Evolutionary conservation across 1,140 invertebrate species (phyloP).

Genomic region (Hycleus phaleratus): DNA sequence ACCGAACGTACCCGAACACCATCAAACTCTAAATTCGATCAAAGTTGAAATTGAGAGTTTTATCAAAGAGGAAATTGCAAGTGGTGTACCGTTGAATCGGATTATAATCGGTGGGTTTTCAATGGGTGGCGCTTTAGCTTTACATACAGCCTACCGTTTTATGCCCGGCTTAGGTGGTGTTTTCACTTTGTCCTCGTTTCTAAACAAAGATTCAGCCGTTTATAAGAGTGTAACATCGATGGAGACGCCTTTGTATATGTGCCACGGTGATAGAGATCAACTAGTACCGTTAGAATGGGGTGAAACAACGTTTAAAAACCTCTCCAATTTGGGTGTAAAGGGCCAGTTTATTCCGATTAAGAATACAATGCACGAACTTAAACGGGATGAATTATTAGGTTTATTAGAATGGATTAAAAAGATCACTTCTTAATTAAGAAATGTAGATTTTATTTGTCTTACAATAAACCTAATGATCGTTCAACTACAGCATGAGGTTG

Average conservation of each 20-base stretch:
- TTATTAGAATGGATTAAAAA: conserved; percentile 47
- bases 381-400: conserved; percentile 42
- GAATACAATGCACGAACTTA: conserved; percentile 50
- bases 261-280: conserved; percentile 45
- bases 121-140: conserved; percentile 64
- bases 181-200: conserved; percentile 63
- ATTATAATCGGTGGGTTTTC: conserved; percentile 70
- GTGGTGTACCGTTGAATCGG: conserved; percentile 53
- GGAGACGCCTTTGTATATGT: conserved; percentile 40
- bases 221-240: conserved; percentile 39
- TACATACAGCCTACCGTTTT: conserved; percentile 58
- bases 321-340: conserved; percentile 44
- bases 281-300: conserved; percentile 51
- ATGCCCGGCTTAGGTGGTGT: conserved; percentile 55
- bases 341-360: conserved; percentile 44
- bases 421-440: conserved; percentile 17
- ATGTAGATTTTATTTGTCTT: conserved; percentile 28
- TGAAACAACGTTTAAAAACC: conserved; percentile 41
- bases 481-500: conserved; percentile 76
- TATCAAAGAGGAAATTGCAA: conserved; percentile 54
- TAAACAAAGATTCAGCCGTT: conserved; percentile 58
- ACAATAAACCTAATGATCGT: conserved; percentile 62
- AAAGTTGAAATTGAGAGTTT: conserved; percentile 49
- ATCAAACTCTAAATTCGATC: conserved; percentile 51
- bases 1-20: conserved; percentile 51